Base-by-base conservation (phyloP, 2,797 vertebrate species). In the Sitta carolinensis region DNA sequence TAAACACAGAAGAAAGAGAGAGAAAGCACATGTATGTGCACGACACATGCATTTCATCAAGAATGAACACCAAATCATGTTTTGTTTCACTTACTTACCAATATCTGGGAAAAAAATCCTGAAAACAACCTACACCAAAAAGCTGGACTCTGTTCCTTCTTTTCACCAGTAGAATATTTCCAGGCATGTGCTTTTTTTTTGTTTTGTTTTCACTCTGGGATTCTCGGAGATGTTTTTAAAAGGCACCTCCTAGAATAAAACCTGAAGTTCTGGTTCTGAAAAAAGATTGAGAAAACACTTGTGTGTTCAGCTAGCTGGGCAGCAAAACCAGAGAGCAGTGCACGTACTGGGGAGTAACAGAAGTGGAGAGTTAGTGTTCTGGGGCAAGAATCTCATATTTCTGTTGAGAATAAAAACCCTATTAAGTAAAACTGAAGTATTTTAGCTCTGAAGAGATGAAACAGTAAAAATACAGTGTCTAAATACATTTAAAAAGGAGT, bases 1-100 rank as follows among this genome's bases (percentile, higher is more conserved):
- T 93, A 93, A 94, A 93, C 89, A 92, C 81, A 75, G 63, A 89
- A 94, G 74, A 77, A 50, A 78, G 73, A 92, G 86, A 90, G 22
- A 90, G 59, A 76, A 93, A 94, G 72, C 87, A 89, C 78, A 36
- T 64, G 75, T 79, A 92, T 36, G 48, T 29, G 34, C 57, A 67
- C 1, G 0, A 75, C 81, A 87, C 84, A 47, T 92, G 81, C 25
- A 68, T 84, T 72, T 90, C 55, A 58, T 87, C 91, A 94, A 75
- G 64, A 89, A 79, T 11, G 84, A 91, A 27, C 50, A 94, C 47
- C 62, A 89, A 94, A 87, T 74, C 70, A 61, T 78, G 23, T 58
- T 79, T 81, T 93, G 16, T 72, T 94, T 92, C 72, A 57, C 38
- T 77, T 67, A 38, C 40, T 76, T 63, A 91, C 30, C 76, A 77